Base-by-base conservation (phyloP, 2,888 invertebrate genomes). In the Eueremaeus valkanovi region DNA sequence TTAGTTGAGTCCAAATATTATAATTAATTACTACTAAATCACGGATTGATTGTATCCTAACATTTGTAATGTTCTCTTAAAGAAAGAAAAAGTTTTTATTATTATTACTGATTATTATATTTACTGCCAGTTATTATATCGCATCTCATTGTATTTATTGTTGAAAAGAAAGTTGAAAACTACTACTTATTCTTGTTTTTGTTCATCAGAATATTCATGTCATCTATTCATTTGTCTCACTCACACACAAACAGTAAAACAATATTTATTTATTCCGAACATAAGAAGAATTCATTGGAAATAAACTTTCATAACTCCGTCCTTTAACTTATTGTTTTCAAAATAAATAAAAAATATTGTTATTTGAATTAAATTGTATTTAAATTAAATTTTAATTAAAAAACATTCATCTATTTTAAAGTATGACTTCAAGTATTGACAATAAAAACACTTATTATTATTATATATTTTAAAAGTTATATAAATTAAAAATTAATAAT, bases 281-380 rank as follows among this genome's bases (percentile, higher is more conserved):
- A 63, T 33, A 8, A 55, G n/a, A 55, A n/a, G 21, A 63, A 63
- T 21, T 63, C 63, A 63, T 33, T 0, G n/a, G n/a, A n/a, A n/a
- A n/a, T n/a, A 31, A 33, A 33, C 33, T 33, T 33, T 63, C 63
- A 63, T 63, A 63, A 63, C 33, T 63, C 63, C 63, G 63, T 63
- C 63, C 63, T 61, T 33, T 18, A n/a, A 24, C 16, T 63, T 33
- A 63, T 29, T 33, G 61, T 61, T 61, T 61, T 63, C 6, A 63
- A 55, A n/a, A n/a, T n/a, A n/a, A n/a, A n/a, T n/a, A n/a, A n/a
- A n/a, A n/a, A n/a, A n/a, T n/a, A n/a, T n/a, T n/a, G n/a, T n/a
- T n/a, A n/a, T n/a, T n/a, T n/a, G n/a, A n/a, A n/a, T n/a, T n/a
- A n/a, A n/a, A n/a, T n/a, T n/a, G n/a, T n/a, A n/a, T n/a, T n/a